Percentiles rank a stretch among this genome's conserved stretches.
Conservation (phyloP, 37 sponge, comb jelly and placozoan genomes). For the Halichondria panicea region DNA sequence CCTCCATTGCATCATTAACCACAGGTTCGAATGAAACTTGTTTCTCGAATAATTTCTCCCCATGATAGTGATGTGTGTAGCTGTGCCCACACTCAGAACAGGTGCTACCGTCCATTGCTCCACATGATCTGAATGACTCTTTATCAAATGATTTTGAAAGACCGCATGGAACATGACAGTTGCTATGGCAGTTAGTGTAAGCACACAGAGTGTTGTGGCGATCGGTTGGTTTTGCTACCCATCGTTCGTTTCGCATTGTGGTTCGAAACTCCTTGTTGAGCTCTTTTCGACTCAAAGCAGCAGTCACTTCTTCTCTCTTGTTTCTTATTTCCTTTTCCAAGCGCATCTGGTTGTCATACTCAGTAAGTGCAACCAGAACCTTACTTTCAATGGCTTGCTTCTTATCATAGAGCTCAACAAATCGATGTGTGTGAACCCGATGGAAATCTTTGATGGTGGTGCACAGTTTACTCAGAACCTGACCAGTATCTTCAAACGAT, state of each 20-base stretch:
- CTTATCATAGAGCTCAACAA: no score
- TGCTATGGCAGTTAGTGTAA: slow-evolving; percentile 17
- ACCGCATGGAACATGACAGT: slow-evolving; percentile 43
- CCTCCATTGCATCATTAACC: slow-evolving; percentile 11
- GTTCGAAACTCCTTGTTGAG: neutral
- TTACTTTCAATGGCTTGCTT: slow-evolving; percentile 17
- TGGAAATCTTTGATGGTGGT: neutral
- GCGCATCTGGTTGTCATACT: slow-evolving; percentile 2
- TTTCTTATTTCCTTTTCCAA: neutral
- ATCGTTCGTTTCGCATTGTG: neutral
- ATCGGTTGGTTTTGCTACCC: neutral
- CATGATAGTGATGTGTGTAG: slow-evolving; percentile 30
- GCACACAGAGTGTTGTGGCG: slow-evolving; percentile 46
- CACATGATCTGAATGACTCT: slow-evolving; percentile 19
- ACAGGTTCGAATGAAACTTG: neutral
- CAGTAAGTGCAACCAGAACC: neutral
- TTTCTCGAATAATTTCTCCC: neutral
- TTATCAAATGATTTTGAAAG: slow-evolving; percentile 19
- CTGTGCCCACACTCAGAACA: slow-evolving; percentile 30
- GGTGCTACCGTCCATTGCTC: slow-evolving; percentile 7
- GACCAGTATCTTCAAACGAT: slow-evolving; percentile 1
- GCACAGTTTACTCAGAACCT: neutral
- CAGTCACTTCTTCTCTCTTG: neutral
- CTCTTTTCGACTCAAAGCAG: neutral
- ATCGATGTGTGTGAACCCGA: slow-evolving; percentile 2